These are phyloP conservation scores for Apostichopus leukothele DNA, from an alignment of 53 echinoderm and acorn worm species.

Conservation along the genomic window DNA sequence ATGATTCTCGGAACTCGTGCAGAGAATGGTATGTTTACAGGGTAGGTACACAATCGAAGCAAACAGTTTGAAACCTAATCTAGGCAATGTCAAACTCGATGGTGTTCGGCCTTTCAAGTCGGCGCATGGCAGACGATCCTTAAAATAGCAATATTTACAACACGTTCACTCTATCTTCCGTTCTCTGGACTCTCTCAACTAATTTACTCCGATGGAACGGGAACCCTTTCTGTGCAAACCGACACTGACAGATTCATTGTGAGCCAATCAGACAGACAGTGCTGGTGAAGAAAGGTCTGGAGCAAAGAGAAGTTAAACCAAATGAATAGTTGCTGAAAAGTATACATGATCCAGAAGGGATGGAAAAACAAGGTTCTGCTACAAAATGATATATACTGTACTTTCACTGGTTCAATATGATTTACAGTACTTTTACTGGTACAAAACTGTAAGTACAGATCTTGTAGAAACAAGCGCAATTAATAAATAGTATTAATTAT, in stretches of 20 bases:
- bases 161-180: slow-evolving; percentile 9
- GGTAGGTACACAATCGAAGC: neutral
- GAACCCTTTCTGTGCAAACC: neutral
- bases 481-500: no score
- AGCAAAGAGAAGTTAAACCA: neutral
- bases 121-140: neutral
- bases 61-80: slow-evolving; percentile 11
- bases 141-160: slow-evolving; percentile 22
- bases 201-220: slow-evolving; percentile 17
- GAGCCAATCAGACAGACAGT: neutral
- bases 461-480: neutral
- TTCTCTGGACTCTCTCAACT: slow-evolving; percentile 1
- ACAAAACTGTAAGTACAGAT: neutral
- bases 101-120: neutral
- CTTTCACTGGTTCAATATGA: neutral
- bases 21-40: slow-evolving; percentile 12
- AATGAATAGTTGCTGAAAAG: neutral
- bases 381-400: neutral
- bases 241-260: slow-evolving; percentile 16
- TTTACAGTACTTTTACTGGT: neutral
- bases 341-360: neutral
- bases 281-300: neutral
- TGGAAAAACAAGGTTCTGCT: neutral
- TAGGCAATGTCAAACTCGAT: neutral
- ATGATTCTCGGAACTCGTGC: neutral